Evolutionary conservation across 2,797 vertebrate genomes (phyloP).

Genomic region (Lithobates pipiens): DNA sequence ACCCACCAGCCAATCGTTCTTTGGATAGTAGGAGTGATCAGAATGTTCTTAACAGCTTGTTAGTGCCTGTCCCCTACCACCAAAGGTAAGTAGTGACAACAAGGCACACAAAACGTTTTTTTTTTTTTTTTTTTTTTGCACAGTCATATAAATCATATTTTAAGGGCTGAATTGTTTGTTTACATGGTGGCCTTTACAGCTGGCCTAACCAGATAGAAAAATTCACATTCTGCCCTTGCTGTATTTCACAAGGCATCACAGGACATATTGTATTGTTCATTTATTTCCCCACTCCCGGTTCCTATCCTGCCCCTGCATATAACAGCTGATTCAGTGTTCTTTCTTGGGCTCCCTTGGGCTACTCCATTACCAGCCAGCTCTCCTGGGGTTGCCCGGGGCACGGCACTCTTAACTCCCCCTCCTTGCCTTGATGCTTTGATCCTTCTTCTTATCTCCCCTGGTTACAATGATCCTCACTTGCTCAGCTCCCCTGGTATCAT

Average conservation of each 20-base stretch:
- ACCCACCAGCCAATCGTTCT: neutral
- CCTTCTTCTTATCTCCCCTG: constrained; percentile 60
- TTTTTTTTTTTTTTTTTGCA: too few species aligned
- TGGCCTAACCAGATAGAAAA: neutral
- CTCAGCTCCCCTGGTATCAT: constrained; percentile 57
- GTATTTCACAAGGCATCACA: constrained; percentile 33
- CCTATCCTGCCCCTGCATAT: constrained; percentile 29
- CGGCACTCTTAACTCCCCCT: constrained; percentile 53
- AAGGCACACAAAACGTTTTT: too few species aligned
- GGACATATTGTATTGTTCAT: constrained; percentile 29
- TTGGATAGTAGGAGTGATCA: neutral
- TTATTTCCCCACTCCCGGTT: constrained; percentile 28
- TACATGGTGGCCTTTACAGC: neutral
- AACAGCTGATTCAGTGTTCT: constrained; percentile 47
- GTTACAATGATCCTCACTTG: constrained; percentile 59
- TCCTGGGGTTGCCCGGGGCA: constrained; percentile 57
- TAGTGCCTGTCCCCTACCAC: too few species aligned
- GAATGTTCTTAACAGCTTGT: neutral
- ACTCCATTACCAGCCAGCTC: constrained; percentile 57
- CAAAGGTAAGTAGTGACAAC: too few species aligned
- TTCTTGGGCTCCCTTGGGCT: constrained; percentile 49
- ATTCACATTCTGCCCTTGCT: neutral
- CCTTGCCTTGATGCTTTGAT: constrained; percentile 57
- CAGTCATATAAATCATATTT: neutral
- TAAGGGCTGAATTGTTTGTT: neutral